phyloP scores from a whole-genome alignment of 2,113 vertebrate genomes.

The Scopus umbretta region DNA sequence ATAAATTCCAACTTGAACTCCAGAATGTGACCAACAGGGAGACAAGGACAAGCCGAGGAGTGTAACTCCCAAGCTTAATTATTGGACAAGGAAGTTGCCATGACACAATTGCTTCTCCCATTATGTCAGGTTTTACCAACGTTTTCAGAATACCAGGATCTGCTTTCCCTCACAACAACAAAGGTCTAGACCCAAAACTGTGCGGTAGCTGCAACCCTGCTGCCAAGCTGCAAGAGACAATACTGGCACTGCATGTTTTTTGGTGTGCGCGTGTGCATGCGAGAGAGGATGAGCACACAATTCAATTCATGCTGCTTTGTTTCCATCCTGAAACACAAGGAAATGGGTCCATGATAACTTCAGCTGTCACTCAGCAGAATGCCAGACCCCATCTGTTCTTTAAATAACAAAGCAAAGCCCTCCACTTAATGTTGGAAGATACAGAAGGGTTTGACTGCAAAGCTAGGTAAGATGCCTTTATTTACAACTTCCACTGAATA shows the following conservation, averaged over 20 bases:
- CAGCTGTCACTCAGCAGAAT: conserved; percentile 25
- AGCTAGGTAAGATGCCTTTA: background rate
- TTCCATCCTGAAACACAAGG: conserved; percentile 21
- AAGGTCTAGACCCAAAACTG: background rate
- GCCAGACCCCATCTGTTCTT: conserved; percentile 25
- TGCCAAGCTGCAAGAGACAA: background rate
- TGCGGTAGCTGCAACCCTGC: background rate
- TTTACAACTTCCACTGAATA: background rate
- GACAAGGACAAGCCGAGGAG: background rate
- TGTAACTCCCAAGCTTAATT: background rate
- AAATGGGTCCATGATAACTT: background rate
- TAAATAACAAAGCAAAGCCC: background rate
- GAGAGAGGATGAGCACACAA: background rate
- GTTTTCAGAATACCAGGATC: background rate
- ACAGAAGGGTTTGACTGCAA: background rate
- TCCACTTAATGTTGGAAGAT: background rate
- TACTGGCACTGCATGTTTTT: background rate
- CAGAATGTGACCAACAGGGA: background rate
- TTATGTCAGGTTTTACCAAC: background rate
- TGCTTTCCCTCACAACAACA: background rate
- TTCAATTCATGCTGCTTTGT: background rate
- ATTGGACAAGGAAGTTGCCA: background rate
- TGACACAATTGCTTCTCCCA: background rate
- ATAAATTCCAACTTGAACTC: conserved; percentile 24
- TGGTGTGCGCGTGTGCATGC: fast-evolving